Percentiles rank a stretch among this genome's conserved stretches.
Evolutionary conservation across 1,140 invertebrate genomes (phyloP).

Genomic region (Achatina immaculata): DNA sequence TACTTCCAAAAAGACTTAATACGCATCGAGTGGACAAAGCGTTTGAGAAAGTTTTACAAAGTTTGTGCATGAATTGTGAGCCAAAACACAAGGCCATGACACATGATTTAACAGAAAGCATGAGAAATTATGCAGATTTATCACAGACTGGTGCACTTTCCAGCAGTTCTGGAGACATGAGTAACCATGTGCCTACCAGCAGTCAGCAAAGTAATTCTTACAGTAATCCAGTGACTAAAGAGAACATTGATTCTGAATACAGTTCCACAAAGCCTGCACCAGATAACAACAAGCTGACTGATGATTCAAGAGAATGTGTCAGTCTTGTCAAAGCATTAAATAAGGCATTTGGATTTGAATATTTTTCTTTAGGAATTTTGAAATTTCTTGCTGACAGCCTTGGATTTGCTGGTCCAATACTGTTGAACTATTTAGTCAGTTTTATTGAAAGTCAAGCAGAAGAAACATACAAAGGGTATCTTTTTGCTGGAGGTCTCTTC

Average conservation of each 20-base stretch:
- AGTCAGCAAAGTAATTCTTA: not conserved
- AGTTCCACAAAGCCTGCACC: not conserved
- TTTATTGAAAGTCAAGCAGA: conserved; percentile 84
- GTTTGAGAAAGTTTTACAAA: conserved; percentile 71
- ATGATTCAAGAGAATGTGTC: not conserved
- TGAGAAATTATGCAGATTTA: conserved; percentile 29
- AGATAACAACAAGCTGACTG: not conserved
- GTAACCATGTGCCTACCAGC: conserved; percentile 1
- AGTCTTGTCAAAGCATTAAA: conserved; percentile 82
- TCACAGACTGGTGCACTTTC: conserved; percentile 26
- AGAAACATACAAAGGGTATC: conserved; percentile 79
- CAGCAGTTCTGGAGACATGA: conserved; percentile 39
- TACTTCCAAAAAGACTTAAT: conserved; percentile 82
- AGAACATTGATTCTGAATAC: not conserved
- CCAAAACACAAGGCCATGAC: conserved; percentile 13
- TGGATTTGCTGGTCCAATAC: conserved; percentile 88
- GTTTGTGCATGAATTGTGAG: conserved; percentile 17
- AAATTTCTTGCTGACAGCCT: conserved; percentile 86
- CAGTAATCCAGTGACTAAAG: not conserved
- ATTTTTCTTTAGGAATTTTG: conserved; percentile 89
- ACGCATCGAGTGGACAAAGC: conserved; percentile 76
- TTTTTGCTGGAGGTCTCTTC: conserved; percentile 82
- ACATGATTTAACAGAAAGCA: conserved; percentile 1
- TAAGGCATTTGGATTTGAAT: conserved; percentile 86
- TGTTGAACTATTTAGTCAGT: conserved; percentile 85